Evolutionary conservation across 1,140 invertebrate species (phyloP), one percentile per base, ranked within the genome.

Genomic region (Penaeus indicus): DNA sequence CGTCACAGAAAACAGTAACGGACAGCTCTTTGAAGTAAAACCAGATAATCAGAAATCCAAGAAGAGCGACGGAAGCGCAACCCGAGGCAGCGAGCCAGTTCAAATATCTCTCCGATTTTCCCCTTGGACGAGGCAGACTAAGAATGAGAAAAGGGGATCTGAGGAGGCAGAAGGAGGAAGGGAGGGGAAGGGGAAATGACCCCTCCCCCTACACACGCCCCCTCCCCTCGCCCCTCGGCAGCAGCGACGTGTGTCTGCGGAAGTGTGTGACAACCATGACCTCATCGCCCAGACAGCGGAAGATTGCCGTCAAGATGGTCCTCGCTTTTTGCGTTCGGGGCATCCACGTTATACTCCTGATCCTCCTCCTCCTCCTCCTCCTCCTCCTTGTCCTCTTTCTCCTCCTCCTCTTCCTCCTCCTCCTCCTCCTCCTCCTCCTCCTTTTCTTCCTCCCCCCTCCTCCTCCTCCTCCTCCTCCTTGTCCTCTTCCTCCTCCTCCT

Each of bases 221-320:
- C 32, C 32, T 32, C 32, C 47, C 7, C 47, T 10, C 47, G 11
- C 47, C 47, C 47, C 47, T 47, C 47, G 11, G 47, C 47, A 47
- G 47, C 47, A 47, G 11, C 47, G 47, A 47, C 47, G 47, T 47
- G 47, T 47, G 47, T 47, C 47, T 47, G 79, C 79, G 79, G 79
- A 81, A 81, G 60, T 81, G 79, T n/a, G 54, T 61, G 79, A 81
- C 79, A 81, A 25, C 47, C 79, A 27, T 81, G n/a, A 25, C 42
- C 47, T 81, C 79, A 81, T 83, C 25, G 81, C 60, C 81, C 81
- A 83, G 81, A 83, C 81, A 54, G 60, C 81, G 81, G 81, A 83
- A 83, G 81, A 83, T 83, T 83, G 81, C 81, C 63, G 81, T 83
- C 81, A 38, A 83, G 81, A 62, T 62, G 81, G n/a, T 16, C 19